Conservation (phyloP, 2,888 invertebrate species). For the Drosophila neotestacea region DNA sequence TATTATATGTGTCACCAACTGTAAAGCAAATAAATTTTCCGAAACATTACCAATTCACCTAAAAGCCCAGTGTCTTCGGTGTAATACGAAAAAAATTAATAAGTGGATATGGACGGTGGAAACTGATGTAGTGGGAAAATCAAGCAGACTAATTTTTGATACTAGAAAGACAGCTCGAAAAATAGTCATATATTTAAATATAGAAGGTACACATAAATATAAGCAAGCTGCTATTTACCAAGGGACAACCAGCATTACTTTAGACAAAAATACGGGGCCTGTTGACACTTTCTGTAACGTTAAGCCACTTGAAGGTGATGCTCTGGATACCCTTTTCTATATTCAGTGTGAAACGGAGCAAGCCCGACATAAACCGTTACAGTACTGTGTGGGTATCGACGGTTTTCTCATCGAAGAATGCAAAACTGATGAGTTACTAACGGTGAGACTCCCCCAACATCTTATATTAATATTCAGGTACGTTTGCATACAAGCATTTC, state of each 20-base stretch:
- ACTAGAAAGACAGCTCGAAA: neutral
- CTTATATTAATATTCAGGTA: conserved; percentile 35
- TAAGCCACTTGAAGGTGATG: conserved; percentile 22
- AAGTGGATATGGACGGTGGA: conserved; percentile 40
- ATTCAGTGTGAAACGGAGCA: conserved; percentile 28
- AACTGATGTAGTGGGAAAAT: conserved; percentile 1
- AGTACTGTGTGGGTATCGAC: conserved; percentile 34
- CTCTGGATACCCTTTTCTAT: conserved; percentile 33
- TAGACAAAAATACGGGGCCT: conserved; percentile 43
- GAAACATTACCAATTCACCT: conserved; percentile 30
- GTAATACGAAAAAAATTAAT: conserved; percentile 28
- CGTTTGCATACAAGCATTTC: neutral
- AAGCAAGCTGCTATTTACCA: conserved; percentile 15
- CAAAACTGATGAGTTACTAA: conserved; percentile 32
- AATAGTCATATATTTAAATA: conserved; percentile 26
- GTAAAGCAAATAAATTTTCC: conserved; percentile 38
- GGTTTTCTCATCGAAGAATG: conserved; percentile 45
- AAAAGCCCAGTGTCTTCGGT: conserved; percentile 30
- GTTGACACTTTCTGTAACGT: conserved; percentile 26
- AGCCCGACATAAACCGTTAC: conserved; percentile 40
- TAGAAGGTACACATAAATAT: conserved; percentile 20
- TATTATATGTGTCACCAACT: conserved; percentile 41
- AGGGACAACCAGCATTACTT: conserved; percentile 23
- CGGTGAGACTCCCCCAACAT: conserved; percentile 36
- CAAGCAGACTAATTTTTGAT: conserved; percentile 34